These are phyloP conservation scores for Megalops cyprinoides DNA, from an alignment of 2,797 vertebrate species.

Conservation along the genomic window DNA sequence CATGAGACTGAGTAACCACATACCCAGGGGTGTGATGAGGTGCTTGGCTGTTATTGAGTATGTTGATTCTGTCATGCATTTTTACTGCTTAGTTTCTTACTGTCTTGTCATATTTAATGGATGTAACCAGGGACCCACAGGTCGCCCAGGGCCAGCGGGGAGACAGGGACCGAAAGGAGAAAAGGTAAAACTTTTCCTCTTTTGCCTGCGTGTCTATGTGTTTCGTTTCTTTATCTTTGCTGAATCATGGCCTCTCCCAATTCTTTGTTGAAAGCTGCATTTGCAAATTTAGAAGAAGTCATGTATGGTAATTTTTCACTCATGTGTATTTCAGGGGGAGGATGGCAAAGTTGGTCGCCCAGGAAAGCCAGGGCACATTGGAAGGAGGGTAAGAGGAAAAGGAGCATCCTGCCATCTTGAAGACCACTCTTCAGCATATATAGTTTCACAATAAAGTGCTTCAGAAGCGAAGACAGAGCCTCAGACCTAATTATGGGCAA, in stretches of 20 bases:
- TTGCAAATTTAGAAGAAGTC: not conserved
- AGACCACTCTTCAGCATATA: too few relatives aligned
- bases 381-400: conserved; percentile 73
- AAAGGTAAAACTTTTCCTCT: conserved; percentile 68
- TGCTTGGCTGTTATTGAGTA: too few relatives aligned
- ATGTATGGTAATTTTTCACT: not conserved
- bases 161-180: conserved; percentile 76
- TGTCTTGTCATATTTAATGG: conserved; percentile 6
- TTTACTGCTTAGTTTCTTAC: not conserved
- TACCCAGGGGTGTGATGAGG: too few relatives aligned
- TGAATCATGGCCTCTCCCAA: too few relatives aligned
- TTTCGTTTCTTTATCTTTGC: too few relatives aligned
- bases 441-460: too few relatives aligned
- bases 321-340: conserved; percentile 68
- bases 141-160: conserved; percentile 75
- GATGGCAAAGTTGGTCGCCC: conserved; percentile 64
- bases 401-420: too few relatives aligned
- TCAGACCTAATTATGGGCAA: too few relatives aligned
- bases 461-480: too few relatives aligned
- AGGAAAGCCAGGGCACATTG: conserved; percentile 71
- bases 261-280: not conserved
- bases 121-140: conserved; percentile 73
- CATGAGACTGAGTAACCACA: too few relatives aligned
- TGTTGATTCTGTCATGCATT: not conserved
- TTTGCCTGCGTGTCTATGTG: conserved; percentile 2